Evolutionary conservation across 1,140 invertebrate genomes (phyloP), one percentile per base, ranked within the genome.

Genomic region (Platorchestia sp.): DNA sequence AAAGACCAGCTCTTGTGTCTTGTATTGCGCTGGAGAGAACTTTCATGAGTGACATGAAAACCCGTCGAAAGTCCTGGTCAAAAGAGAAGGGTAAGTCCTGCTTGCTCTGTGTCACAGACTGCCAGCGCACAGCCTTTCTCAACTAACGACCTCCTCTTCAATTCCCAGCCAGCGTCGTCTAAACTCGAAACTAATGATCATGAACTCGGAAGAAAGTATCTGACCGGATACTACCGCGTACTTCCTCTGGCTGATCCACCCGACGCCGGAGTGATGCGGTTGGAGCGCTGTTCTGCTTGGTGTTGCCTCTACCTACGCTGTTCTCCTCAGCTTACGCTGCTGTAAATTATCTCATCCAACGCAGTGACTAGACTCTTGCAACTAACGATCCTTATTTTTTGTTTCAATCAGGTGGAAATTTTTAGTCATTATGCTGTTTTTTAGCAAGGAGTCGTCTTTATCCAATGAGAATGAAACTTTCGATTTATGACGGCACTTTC

Each of bases 31-130:
- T 75, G 59, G 59, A 22, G 27, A 75, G 27, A 75, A 75, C 59
- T 75, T 75, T 75, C 59, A 75, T 75, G 59, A 75, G 59, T 75
- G 59, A 75, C 59, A 36, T 75, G 59, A 75, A n/a, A 75, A 75
- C 59, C 59, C 59, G 59, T 75, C 27, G 59, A 75, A 75, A 75
- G 59, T 75, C 59, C 59, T 75, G 59, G 59, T 36, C 59, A 75
- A 75, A 75, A 75, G 59, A 75, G 59, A 75, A 75, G 59, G 59
- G 59, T 75, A 75, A 75, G 59, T 75, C 59, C 59, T 75, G 59
- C 59, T 10, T 75, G 59, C 14, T 75, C 27, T 75, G 59, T 75
- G 59, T 75, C 59, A 75, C 59, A 10, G 59, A 27, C 59, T 75
- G 59, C 59, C 14, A 75, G 59, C 59, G 10, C 10, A 75, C 59